These are phyloP conservation scores for Styela plicata DNA, from an alignment of 23 tunicate genomes.

Conservation along the genomic window DNA sequence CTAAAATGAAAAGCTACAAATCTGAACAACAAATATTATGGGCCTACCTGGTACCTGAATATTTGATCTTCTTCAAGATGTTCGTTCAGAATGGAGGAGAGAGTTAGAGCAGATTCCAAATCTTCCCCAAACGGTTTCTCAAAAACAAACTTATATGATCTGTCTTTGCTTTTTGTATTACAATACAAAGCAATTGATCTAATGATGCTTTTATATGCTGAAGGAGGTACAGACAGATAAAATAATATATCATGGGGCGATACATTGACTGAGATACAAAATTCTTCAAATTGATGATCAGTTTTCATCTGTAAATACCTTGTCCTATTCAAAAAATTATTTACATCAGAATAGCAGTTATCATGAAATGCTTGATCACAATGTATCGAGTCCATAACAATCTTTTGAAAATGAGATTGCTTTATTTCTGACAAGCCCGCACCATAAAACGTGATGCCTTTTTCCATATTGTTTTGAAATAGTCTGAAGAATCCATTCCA, in stretches of 20 bases:
- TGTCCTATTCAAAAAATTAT: slow-evolving; percentile 19
- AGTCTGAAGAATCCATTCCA: slow-evolving; percentile 63
- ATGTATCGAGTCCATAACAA: not conserved
- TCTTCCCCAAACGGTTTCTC: slow-evolving; percentile 86
- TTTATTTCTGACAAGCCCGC: slow-evolving; percentile 29
- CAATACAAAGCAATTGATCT: slow-evolving; percentile 37
- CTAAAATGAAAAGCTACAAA: too few relatives aligned
- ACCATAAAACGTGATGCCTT: slow-evolving; percentile 34
- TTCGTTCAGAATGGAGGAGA: slow-evolving; percentile 17
- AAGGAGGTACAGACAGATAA: slow-evolving; percentile 76
- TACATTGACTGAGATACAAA: slow-evolving; percentile 5
- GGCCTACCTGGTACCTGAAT: too few relatives aligned
- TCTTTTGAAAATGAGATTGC: slow-evolving; percentile 17
- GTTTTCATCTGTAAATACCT: slow-evolving; percentile 37
- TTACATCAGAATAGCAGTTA: not conserved
- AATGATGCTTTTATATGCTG: slow-evolving; percentile 43
- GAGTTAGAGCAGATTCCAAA: slow-evolving; percentile 25
- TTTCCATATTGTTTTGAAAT: not conserved
- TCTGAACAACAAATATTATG: too few relatives aligned
- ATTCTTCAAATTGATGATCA: slow-evolving; percentile 36
- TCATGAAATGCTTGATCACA: slow-evolving; percentile 1
- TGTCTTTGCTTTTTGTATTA: slow-evolving; percentile 1
- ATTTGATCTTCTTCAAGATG: slow-evolving; percentile 31
- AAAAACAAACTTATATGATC: slow-evolving; percentile 43
- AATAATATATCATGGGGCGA: slow-evolving; percentile 17